Evolutionary conservation across 2,888 invertebrate species (phyloP), one percentile per base, ranked within the genome.

Genomic region (Drosophila ezoana): DNA sequence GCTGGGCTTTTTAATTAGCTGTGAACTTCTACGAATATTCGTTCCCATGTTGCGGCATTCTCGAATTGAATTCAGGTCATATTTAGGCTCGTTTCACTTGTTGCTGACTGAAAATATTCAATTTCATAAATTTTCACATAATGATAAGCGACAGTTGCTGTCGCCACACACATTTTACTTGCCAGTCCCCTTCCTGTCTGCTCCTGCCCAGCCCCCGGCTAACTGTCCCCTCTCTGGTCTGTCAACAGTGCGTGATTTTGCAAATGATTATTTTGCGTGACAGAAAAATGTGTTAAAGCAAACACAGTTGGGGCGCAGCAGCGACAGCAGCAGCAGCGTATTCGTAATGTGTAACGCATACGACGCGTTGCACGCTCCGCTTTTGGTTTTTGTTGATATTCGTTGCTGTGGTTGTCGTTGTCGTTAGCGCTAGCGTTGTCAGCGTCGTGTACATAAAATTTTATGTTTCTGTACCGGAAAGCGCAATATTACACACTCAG

Each of bases 231-330:
- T 32, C 43, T 9, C 23, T 68, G n/a, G 49, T 16, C 73, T 83
- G 82, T 86, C 87, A 83, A 58, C 74, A 58, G 74, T 62, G 70
- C 66, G 81, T 77, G 83, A 87, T 83, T 87, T 83, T 87, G 87
- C 87, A 87, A 83, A 85, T 81, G 83, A 87, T 83, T 83, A 85
- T 87, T 87, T 85, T 83, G 87, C 85, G 85, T 86, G 85, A 87
- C 88, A 87, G 81, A 77, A 81, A 86, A 87, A 87, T 86, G 85
- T 86, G 85, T 87, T 86, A 77, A 76, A 71, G 51, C 79, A 79
- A 81, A 65, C 67, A 71, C 43, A 66, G 64, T 58, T 38, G 58
- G 44, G 59, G 45, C 53, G 38, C 53, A 52, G 44, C 52, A 43
- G 56, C 41, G 52, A 45, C 62, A 28, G 28, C 8, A 28, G 28